phyloP scores from a whole-genome alignment of 2,113 vertebrate species.

The chimpanzee (Pan troglodytes) region NHGRI_mPanTro3-v2.1_pri NC_072412.2:74605501-74606000 shows the following conservation, averaged over 20 bases:
- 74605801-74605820: background rate
- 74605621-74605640: background rate
- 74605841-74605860: background rate
- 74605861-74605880: background rate
- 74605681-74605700: background rate
- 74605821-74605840: background rate
- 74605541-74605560: background rate
- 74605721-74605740: background rate
- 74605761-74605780: background rate
- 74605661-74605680: background rate
- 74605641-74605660: background rate
- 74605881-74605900: background rate
- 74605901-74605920: background rate
- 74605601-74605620: background rate
- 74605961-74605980: background rate
- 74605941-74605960: background rate
- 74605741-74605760: background rate
- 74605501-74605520: background rate
- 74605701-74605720: background rate
- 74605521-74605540: background rate
- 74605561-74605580: background rate
- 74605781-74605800: background rate
- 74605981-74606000: background rate
- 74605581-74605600: background rate
- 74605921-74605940: background rate